Percentiles rank a stretch among this genome's conserved stretches.
These are phyloP conservation scores for Trichoplusia ni DNA, from an alignment of 1,140 invertebrate genomes.

Conservation along the genomic window DNA sequence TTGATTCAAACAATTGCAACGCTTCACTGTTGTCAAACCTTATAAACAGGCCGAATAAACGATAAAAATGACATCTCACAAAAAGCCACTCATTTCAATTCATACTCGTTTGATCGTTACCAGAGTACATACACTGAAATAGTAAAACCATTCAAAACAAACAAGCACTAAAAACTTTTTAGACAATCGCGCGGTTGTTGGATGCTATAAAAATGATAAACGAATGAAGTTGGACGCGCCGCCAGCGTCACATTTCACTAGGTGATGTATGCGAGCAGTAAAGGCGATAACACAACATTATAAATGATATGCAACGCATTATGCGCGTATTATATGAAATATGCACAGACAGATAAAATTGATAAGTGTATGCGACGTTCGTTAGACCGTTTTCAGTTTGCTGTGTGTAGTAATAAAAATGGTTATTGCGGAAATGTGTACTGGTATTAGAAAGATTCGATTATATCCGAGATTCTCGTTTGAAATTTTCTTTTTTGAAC, in stretches of 20 bases:
- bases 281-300: constrained; percentile 21
- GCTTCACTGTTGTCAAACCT: too few species aligned
- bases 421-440: neutral
- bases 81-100: too few species aligned
- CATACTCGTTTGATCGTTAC: too few species aligned
- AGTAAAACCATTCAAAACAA: neutral
- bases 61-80: too few species aligned
- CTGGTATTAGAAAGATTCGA: too few species aligned
- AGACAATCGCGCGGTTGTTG: neutral
- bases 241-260: constrained; percentile 16
- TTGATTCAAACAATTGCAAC: too few species aligned
- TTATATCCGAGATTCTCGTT: too few species aligned
- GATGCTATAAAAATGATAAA: constrained; percentile 55
- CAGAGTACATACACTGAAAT: too few species aligned
- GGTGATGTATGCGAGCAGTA: constrained; percentile 11
- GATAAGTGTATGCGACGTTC: neutral
- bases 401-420: neutral
- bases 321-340: constrained; percentile 11
- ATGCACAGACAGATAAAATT: constrained; percentile 10
- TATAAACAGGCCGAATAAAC: too few species aligned
- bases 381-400: neutral
- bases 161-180: constrained; percentile 19
- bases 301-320: constrained; percentile 22
- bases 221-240: constrained; percentile 26
- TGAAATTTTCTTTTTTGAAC: too few species aligned